Conservation (phyloP, 2,888 invertebrate species). For the Amiota mariae region DNA sequence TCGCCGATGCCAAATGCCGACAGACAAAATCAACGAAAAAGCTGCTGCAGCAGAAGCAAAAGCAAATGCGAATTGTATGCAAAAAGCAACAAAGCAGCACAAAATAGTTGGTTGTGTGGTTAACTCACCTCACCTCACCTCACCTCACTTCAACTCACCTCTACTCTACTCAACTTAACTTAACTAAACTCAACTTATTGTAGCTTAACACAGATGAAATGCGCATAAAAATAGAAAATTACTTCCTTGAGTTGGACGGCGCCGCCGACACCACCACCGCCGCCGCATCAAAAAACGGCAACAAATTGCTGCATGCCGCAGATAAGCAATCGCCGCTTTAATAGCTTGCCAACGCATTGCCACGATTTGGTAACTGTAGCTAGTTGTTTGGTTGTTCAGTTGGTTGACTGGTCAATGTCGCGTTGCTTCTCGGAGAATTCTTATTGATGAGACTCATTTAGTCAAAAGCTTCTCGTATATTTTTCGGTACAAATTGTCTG, state of each 20-base stretch:
- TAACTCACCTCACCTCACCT: not conserved
- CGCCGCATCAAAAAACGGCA: not conserved
- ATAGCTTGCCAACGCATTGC: constrained; percentile 26
- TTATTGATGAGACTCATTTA: constrained; percentile 32
- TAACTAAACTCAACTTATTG: not conserved
- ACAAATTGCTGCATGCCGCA: constrained; percentile 29
- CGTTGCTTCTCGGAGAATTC: constrained; percentile 8
- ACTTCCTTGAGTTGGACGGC: constrained; percentile 11
- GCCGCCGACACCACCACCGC: not conserved
- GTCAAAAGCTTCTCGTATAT: constrained; percentile 34
- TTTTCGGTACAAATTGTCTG: constrained; percentile 34
- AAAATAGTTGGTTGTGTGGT: too few species aligned
- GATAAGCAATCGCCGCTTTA: constrained; percentile 26
- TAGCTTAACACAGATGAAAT: not conserved
- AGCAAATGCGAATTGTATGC: not conserved
- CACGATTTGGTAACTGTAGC: constrained; percentile 23
- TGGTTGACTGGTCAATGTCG: constrained; percentile 2
- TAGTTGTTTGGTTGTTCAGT: not conserved
- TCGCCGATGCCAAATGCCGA: not conserved
- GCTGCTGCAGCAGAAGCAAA: not conserved
- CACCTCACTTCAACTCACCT: not conserved
- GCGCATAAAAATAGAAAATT: constrained; percentile 26
- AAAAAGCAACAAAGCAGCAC: not conserved
- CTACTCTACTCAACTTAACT: not conserved
- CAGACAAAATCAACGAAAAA: constrained; percentile 2